Evolutionary conservation across 2,888 invertebrate species (phyloP), one percentile per base, ranked within the genome.

Genomic region (Kryphioiulus occultus): DNA sequence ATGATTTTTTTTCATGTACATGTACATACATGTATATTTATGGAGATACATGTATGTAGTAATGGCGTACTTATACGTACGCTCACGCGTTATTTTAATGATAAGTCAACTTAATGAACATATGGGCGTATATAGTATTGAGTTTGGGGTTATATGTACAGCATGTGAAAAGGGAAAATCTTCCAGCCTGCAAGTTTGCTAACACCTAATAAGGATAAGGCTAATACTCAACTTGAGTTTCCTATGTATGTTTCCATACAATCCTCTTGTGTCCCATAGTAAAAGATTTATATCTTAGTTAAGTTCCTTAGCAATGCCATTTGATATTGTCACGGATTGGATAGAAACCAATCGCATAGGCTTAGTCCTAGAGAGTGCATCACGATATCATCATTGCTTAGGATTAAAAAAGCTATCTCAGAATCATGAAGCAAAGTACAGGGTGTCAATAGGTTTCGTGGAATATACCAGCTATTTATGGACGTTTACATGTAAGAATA

Each of bases 231-330:
- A 26, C n/a, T 22, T 68, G 68, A 10, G 26, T 26, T 10, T 68
- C 22, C 68, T 26, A 26, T 68, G 10, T 22, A 68, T 68, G 26
- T 59, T 68, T n/a, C 26, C 68, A 7, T 19, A 22, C 26, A 68
- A 68, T 68, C 26, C 68, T 68, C 68, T 26, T 10, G 68, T 68
- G 68, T 10, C 68, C 68, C 22, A 68, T 68, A 68, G 68, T 68
- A 22, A 68, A 26, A 68, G 68, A 68, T 68, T 68, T 68, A 68
- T 68, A 68, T 26, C 68, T 68, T 68, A 26, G 68, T 68, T 68
- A 68, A 68, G 68, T 68, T 68, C 68, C 22, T 68, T 68, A 68
- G 68, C 68, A 26, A 68, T 68, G 68, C 68, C 68, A 68, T 68
- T 68, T 68, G 68, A 68, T 22, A 68, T 22, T 26, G 68, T 68